Evolutionary conservation across 2,797 vertebrate genomes (phyloP).

Genomic region (Adrianichthys oophorus): DNA sequence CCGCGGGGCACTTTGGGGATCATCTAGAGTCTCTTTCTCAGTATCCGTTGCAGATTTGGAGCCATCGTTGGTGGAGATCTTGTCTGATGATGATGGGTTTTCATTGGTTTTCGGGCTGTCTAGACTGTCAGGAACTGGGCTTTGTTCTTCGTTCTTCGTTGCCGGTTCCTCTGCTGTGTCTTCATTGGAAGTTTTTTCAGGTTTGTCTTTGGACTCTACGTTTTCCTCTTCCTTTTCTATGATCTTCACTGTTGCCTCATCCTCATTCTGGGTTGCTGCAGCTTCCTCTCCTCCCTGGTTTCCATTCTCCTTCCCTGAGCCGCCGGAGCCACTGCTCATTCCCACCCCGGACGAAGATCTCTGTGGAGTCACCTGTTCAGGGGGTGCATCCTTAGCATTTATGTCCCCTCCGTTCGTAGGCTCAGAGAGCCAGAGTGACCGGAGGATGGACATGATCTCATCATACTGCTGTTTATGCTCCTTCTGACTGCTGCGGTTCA

Average conservation of each 20-base stretch:
- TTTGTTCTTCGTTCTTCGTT: conserved; percentile 37
- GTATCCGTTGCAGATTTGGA: conserved; percentile 67
- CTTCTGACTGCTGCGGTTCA: conserved; percentile 38
- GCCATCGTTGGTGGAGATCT: conserved; percentile 54
- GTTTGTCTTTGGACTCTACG: conserved; percentile 3
- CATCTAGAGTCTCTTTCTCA: conserved; percentile 50
- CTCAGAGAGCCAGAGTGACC: conserved; percentile 81
- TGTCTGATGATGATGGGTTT: conserved; percentile 48
- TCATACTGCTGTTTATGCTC: conserved; percentile 54
- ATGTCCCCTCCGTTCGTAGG: conserved; percentile 29
- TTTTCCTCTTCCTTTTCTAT: conserved; percentile 9
- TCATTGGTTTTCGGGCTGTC: conserved; percentile 56
- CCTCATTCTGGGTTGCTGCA: conserved; percentile 28
- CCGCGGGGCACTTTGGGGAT: conserved; percentile 37
- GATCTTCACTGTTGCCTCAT: conserved; percentile 26
- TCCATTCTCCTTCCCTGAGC: conserved; percentile 75
- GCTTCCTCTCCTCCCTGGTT: conserved; percentile 45
- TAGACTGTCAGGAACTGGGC: conserved; percentile 22
- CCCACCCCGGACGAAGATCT: conserved; percentile 89
- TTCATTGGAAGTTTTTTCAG: conserved; percentile 23
- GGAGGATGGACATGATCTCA: conserved; percentile 80
- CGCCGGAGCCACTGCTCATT: conserved; percentile 83
- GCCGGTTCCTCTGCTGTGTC: conserved; percentile 27
- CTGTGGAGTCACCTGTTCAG: conserved; percentile 65
- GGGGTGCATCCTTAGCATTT: conserved; percentile 18